These are phyloP conservation scores for Hystrix cristata DNA, from an alignment of 2,113 vertebrate genomes.

Conservation along the genomic window DNA sequence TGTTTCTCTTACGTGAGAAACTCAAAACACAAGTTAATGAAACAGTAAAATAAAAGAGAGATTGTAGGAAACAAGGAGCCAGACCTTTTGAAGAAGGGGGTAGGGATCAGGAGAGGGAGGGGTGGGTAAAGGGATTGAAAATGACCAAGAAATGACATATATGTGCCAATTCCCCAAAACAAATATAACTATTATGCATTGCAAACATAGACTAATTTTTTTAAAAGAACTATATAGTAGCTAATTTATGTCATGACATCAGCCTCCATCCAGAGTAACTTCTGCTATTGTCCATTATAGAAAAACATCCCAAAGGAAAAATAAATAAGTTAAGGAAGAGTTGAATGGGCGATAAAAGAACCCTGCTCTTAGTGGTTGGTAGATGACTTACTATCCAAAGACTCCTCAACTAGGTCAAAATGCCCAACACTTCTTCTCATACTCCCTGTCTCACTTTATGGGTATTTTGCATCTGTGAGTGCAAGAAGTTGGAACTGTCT, in stretches of 20 bases:
- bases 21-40: not conserved
- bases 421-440: not conserved
- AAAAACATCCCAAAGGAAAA: not conserved
- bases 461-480: not conserved
- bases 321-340: not conserved
- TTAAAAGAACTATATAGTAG: not conserved
- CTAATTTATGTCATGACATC: not conserved
- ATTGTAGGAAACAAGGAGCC: not conserved
- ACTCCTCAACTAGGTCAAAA: not conserved
- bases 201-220: not conserved
- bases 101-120: not conserved
- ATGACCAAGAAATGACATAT: not conserved
- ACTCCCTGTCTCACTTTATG: not conserved
- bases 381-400: not conserved
- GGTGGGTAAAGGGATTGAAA: not conserved
- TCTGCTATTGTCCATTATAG: not conserved
- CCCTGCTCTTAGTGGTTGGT: not conserved
- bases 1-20: not conserved
- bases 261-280: not conserved
- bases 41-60: not conserved
- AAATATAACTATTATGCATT: not conserved
- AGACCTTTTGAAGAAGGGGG: not conserved
- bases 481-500: not conserved
- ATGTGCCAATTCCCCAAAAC: not conserved
- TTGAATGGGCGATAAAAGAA: not conserved